Evolutionary conservation across 2,888 invertebrate genomes (phyloP).

Genomic region (Linnaemya tessellans): DNA sequence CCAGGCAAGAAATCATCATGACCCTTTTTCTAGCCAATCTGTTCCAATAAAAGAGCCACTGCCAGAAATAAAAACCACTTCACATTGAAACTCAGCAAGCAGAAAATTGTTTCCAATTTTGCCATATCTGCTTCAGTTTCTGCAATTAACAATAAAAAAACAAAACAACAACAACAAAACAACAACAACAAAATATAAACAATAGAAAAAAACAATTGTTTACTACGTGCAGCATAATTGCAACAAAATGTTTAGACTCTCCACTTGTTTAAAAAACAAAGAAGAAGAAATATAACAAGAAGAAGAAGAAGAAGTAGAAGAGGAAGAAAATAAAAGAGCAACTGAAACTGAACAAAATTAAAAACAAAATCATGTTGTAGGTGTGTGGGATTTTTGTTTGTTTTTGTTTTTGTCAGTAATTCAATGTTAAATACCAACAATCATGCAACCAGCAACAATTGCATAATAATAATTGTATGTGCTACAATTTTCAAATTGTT

Average conservation of each 20-base stretch:
- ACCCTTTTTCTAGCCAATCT: neutral
- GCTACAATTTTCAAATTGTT: constrained; percentile 53
- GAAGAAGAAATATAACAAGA: too few relatives aligned
- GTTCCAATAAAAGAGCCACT: neutral
- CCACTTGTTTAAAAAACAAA: constrained; percentile 8
- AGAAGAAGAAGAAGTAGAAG: neutral
- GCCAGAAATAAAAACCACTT: constrained; percentile 13
- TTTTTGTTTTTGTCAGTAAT: constrained; percentile 45
- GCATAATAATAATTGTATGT: constrained; percentile 38
- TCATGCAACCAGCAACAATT: constrained; percentile 38
- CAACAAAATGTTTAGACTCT: constrained; percentile 25
- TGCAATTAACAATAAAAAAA: constrained; percentile 26
- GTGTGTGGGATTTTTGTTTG: constrained; percentile 40
- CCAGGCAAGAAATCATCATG: constrained; percentile 13
- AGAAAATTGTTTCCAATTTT: constrained; percentile 55
- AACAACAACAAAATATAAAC: neutral
- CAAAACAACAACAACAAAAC: neutral
- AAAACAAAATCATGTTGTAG: constrained; percentile 27
- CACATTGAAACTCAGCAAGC: constrained; percentile 53
- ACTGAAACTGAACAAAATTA: constrained; percentile 3
- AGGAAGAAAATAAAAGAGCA: too few relatives aligned
- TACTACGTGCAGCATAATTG: constrained; percentile 4
- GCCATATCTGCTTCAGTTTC: constrained; percentile 20
- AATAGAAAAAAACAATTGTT: neutral
- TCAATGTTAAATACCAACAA: constrained; percentile 66